A percentile compares a stretch with the other conserved stretches of the same genome.
Evolutionary conservation across 2,797 vertebrate genomes (phyloP).

Genomic region (Clamator glandarius): DNA sequence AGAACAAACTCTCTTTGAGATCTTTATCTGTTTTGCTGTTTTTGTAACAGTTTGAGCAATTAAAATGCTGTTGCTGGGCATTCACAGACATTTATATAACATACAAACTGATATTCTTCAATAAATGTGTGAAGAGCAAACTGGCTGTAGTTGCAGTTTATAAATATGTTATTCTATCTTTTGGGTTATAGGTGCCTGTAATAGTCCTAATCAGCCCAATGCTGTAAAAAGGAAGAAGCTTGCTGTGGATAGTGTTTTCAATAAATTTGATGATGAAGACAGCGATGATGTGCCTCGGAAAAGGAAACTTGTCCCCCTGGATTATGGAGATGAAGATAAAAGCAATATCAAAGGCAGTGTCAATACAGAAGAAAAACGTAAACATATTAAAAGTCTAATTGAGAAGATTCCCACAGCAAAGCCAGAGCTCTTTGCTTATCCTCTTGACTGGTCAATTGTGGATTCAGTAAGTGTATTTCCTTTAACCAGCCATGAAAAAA

Average conservation of each 20-base stretch:
- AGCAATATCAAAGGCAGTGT: conserved; percentile 89
- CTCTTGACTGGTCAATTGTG: conserved; percentile 92
- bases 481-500: background rate
- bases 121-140: background rate
- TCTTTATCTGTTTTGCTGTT: background rate
- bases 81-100: background rate
- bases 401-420: conserved; percentile 99
- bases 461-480: conserved; percentile 80
- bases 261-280: conserved; percentile 97
- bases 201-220: conserved; percentile 93
- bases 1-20: background rate
- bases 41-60: background rate
- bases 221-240: conserved; percentile 94
- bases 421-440: conserved; percentile 96
- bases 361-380: conserved; percentile 95
- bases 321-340: conserved; percentile 98
- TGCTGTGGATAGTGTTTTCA: conserved; percentile 97
- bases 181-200: conserved; percentile 84
- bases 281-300: conserved; percentile 93
- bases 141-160: background rate
- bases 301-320: conserved; percentile 96
- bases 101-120: background rate
- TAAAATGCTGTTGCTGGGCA: background rate
- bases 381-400: conserved; percentile 98
- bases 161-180: background rate